These are phyloP conservation scores for Cosmia pyralina DNA, from an alignment of 2,888 invertebrate species.

Conservation along the genomic window DNA sequence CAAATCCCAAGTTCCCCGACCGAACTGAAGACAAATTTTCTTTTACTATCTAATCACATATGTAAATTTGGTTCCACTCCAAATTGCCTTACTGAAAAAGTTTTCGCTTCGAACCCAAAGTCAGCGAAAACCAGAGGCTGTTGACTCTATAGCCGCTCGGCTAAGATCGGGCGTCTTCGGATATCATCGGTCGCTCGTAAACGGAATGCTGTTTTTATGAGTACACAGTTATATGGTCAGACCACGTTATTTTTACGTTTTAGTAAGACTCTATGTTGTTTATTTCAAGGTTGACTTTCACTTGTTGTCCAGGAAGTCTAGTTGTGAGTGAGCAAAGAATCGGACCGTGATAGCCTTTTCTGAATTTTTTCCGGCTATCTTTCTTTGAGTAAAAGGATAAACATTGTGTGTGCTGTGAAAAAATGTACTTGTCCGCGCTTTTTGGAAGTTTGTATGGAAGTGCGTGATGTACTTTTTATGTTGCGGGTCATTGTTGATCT, in stretches of 20 bases:
- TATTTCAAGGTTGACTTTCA: conserved; percentile 67
- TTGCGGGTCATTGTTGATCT: conserved; percentile 17
- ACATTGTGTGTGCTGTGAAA: conserved; percentile 74
- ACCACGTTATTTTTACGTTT: conserved; percentile 64
- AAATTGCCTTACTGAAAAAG: conserved; percentile 70
- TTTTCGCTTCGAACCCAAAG: conserved; percentile 66
- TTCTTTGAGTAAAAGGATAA: conserved; percentile 81
- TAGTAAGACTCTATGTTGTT: conserved; percentile 52
- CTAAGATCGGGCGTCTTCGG: conserved; percentile 79
- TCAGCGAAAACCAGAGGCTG: conserved; percentile 68
- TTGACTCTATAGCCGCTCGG: conserved; percentile 73
- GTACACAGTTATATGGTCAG: conserved; percentile 73
- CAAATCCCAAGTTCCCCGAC: conserved; percentile 53
- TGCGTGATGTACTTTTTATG: conserved; percentile 20
- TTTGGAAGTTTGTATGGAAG: conserved; percentile 44
- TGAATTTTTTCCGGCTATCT: conserved; percentile 83
- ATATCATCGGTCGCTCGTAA: conserved; percentile 78
- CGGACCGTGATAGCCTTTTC: conserved; percentile 81
- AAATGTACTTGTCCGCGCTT: conserved; percentile 44
- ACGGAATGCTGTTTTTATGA: conserved; percentile 82
- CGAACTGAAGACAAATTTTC: conserved; percentile 62
- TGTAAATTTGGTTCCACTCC: conserved; percentile 69
- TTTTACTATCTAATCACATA: conserved; percentile 70
- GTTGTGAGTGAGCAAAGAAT: conserved; percentile 67
- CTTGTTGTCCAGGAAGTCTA: conserved; percentile 29